A percentile compares a stretch with the other conserved stretches of the same genome.
phyloP scores from a whole-genome alignment of 2,113 vertebrate genomes.

The Vireo altiloquus region DNA sequence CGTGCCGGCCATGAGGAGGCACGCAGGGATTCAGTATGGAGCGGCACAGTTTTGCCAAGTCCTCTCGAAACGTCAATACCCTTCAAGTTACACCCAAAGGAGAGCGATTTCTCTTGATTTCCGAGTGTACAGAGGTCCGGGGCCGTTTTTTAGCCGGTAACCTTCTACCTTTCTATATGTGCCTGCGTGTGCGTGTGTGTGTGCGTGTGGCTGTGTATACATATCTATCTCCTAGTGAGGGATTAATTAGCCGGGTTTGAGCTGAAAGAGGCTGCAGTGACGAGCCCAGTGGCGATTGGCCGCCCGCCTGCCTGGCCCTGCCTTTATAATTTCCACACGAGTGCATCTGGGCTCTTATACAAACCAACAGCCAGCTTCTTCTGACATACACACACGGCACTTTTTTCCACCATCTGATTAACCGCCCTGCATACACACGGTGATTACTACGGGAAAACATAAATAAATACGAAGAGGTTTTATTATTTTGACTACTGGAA shows the following conservation, averaged over 20 bases:
- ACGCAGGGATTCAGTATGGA: background rate
- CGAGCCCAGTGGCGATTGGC: constrained; percentile 92
- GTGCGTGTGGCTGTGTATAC: constrained; percentile 51
- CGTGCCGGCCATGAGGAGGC: constrained; percentile 5
- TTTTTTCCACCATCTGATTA: constrained; percentile 70
- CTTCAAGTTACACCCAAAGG: constrained; percentile 39
- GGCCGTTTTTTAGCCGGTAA: constrained; percentile 65
- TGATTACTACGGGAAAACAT: constrained; percentile 70
- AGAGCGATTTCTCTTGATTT: constrained; percentile 52
- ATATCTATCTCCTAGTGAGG: constrained; percentile 74
- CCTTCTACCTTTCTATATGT: constrained; percentile 75
- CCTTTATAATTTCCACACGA: constrained; percentile 92
- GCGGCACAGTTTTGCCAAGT: constrained; percentile 35
- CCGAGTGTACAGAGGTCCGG: constrained; percentile 67
- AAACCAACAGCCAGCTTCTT: constrained; percentile 83
- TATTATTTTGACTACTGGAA: constrained; percentile 74
- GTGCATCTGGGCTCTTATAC: constrained; percentile 88
- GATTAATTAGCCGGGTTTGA: constrained; percentile 89
- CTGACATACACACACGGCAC: constrained; percentile 77
- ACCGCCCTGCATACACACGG: constrained; percentile 63
- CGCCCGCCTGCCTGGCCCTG: constrained; percentile 87
- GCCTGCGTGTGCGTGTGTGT: constrained; percentile 63
- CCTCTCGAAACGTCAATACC: constrained; percentile 48
- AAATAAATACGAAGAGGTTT: constrained; percentile 72
- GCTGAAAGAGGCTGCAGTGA: constrained; percentile 84